Base-by-base conservation (phyloP, 2,797 vertebrate genomes). In the Fratercula arctica region DNA sequence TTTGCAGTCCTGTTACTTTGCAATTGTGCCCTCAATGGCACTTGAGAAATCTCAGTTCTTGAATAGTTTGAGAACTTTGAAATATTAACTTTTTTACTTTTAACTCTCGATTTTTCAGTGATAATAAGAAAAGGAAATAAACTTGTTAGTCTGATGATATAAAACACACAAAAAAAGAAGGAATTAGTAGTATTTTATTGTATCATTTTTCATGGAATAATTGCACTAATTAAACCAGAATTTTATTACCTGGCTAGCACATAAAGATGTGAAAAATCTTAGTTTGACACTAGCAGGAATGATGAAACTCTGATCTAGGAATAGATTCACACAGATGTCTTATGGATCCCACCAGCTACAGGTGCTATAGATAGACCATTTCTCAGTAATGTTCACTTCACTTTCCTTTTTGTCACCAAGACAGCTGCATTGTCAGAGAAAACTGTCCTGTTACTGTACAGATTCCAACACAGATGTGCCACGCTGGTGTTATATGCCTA, bases 401-500 rank as follows among this genome's bases (percentile, higher is more conserved):
- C 25, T 73, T 57, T 80, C 15, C 13, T 50, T 82, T 87, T 83
- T 83, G 37, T 54, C 48, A 39, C 11, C 0, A 28, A 84, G 69
- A 46, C 10, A 56, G 16, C 13, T 75, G 10, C 4, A 17, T 25
- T 85, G 4, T 53, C 29, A 83, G 33, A 85, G 16, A 74, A 54
- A 54, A 78, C 37, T 53, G 11, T 59, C 25, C 4, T 66, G 28
- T 37, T 75, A 77, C 41, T 68, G 11, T 13, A 24, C 14, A 64
- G 31, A 26, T 19, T 45, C 8, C 21, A 64, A 11, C 41, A 75
- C 45, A 3, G 28, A 24, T 45, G 11, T 50, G 25, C 20, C 10
- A 29, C 2, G 1, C 4, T 79, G 10, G 8, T 77, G 31, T 23
- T 60, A 6, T 4, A 10, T 10, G 6, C 4, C 9, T 11, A 63